Percentiles rank a stretch among this genome's conserved stretches.
These are phyloP conservation scores for Cosmorhoe ocellata DNA, from an alignment of 2,888 invertebrate species.

Conservation along the genomic window DNA sequence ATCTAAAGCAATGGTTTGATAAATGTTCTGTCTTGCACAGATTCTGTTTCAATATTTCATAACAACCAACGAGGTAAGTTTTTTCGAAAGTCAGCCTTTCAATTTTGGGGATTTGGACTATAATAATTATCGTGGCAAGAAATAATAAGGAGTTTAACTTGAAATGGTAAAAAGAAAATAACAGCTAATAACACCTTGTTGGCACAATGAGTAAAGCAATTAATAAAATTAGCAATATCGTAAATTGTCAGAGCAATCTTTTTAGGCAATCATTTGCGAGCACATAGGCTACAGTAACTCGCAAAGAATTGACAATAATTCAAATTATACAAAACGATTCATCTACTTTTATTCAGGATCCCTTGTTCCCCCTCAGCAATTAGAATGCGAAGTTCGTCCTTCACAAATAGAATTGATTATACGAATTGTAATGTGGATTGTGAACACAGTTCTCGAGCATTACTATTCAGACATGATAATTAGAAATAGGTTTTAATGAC, in stretches of 20 bases:
- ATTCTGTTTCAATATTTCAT: conserved; percentile 19
- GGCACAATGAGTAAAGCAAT: too few relatives aligned
- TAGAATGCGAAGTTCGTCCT: conserved; percentile 42
- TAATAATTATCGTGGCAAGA: conserved; percentile 16
- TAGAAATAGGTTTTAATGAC: conserved; percentile 19
- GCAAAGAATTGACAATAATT: conserved; percentile 5
- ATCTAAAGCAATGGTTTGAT: not conserved
- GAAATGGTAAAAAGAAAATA: too few relatives aligned
- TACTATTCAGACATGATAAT: conserved; percentile 30
- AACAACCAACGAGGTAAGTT: conserved; percentile 24
- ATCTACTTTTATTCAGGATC: conserved; percentile 6
- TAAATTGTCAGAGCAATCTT: too few relatives aligned
- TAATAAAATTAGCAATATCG: too few relatives aligned
- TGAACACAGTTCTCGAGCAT: conserved; percentile 31
- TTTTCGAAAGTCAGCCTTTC: conserved; percentile 32
- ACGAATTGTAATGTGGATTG: conserved; percentile 38
- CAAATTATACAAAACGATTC: conserved; percentile 6
- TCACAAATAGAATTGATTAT: conserved; percentile 52
- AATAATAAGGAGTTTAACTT: conserved; percentile 7
- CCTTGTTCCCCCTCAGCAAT: conserved; percentile 27
- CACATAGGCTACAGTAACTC: not conserved
- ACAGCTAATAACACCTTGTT: too few relatives aligned
- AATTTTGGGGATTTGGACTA: conserved; percentile 28
- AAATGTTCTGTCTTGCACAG: conserved; percentile 17
- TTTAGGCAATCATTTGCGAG: too few relatives aligned